A percentile compares a stretch with the other conserved stretches of the same genome.
These are phyloP conservation scores for Rhinophrynus dorsalis DNA, from an alignment of 2,797 vertebrate genomes.

Conservation along the genomic window DNA sequence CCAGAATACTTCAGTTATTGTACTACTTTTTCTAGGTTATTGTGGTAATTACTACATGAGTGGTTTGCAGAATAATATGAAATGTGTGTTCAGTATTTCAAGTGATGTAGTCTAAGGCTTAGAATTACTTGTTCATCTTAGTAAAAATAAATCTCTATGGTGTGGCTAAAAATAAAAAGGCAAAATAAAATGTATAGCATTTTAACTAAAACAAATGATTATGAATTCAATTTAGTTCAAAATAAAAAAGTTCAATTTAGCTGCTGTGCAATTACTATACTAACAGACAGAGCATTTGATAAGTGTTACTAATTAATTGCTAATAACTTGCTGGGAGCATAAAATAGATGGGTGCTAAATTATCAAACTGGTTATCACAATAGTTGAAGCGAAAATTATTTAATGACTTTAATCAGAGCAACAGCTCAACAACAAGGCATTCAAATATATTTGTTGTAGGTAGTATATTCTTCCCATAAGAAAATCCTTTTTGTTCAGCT, in stretches of 20 bases:
- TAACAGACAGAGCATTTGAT: slow-evolving; percentile 54
- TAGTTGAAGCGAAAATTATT: slow-evolving; percentile 65
- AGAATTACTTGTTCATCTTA: slow-evolving; percentile 39
- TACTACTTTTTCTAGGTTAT: background rate
- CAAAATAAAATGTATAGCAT: slow-evolving; percentile 33
- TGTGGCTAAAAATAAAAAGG: slow-evolving; percentile 43
- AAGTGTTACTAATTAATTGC: slow-evolving; percentile 75
- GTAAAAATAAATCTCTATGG: slow-evolving; percentile 40
- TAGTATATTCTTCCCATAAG: slow-evolving; percentile 23
- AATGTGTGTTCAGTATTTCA: slow-evolving; percentile 30
- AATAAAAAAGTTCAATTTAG: slow-evolving; percentile 54
- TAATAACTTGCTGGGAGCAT: slow-evolving; percentile 73
- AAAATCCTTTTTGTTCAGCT: slow-evolving; percentile 34
- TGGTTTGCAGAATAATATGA: background rate
- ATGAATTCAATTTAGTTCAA: slow-evolving; percentile 59
- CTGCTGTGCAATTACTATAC: slow-evolving; percentile 57
- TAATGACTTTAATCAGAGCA: slow-evolving; percentile 68
- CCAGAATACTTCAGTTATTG: too few relatives aligned
- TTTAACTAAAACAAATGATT: slow-evolving; percentile 55
- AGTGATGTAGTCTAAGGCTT: slow-evolving; percentile 6
- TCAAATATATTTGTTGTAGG: slow-evolving; percentile 24
- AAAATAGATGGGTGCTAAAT: slow-evolving; percentile 65
- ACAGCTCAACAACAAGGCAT: slow-evolving; percentile 44
- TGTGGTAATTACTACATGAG: background rate
- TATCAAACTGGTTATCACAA: slow-evolving; percentile 63